Percentiles rank a stretch among this genome's conserved stretches.
Conservation (phyloP, 2,888 invertebrate species). For the Drosophila peninsularis region DNA sequence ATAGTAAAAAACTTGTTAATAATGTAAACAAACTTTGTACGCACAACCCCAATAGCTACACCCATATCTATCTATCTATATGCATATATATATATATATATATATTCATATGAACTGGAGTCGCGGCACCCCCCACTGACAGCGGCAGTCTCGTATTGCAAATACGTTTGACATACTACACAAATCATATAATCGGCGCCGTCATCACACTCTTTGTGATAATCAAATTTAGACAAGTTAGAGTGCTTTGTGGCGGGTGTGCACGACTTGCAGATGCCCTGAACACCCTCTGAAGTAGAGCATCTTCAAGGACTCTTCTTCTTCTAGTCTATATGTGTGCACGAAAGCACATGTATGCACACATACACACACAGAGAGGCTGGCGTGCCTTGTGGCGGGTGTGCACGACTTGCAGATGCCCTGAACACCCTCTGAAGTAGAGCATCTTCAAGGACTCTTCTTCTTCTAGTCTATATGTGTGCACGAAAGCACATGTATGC, state of each 20-base stretch:
- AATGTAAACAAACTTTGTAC: slow-evolving; percentile 76
- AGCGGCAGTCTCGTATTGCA: slow-evolving; percentile 42
- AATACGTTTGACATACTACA: slow-evolving; percentile 57
- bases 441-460: too few relatives aligned
- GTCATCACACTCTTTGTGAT: slow-evolving; percentile 49
- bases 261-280: not conserved
- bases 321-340: too few relatives aligned
- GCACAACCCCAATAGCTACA: slow-evolving; percentile 40
- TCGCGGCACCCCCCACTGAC: slow-evolving; percentile 1
- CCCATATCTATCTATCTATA: not conserved
- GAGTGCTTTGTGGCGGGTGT: not conserved
- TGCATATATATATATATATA: not conserved
- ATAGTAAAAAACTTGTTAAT: slow-evolving; percentile 66
- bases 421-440: too few relatives aligned
- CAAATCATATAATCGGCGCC: slow-evolving; percentile 72
- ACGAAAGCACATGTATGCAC: too few relatives aligned
- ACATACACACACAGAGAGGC: not conserved
- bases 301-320: too few relatives aligned
- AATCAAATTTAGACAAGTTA: slow-evolving; percentile 73
- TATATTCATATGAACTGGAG: not conserved
- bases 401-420: slow-evolving; percentile 2
- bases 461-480: too few relatives aligned
- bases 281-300: too few relatives aligned
- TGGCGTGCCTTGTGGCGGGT: not conserved
- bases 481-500: too few relatives aligned